Conservation (phyloP, 2,888 invertebrate genomes). For the Autographa pulchrina region DNA sequence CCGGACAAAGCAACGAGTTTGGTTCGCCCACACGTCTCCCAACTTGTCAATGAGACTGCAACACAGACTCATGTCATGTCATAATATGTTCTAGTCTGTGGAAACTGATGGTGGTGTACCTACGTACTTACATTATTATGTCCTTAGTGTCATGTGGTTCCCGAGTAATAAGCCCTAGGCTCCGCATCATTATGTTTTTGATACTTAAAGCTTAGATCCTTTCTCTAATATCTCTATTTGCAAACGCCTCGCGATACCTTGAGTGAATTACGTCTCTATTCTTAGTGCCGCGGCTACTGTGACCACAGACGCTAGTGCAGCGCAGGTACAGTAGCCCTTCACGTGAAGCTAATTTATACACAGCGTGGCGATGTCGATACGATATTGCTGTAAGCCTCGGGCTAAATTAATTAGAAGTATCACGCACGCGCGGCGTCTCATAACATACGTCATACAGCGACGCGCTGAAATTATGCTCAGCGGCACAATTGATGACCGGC, state of each 20-base stretch:
- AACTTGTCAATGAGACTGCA: constrained; percentile 42
- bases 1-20: constrained; percentile 3
- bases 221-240: neutral
- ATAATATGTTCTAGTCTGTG: constrained; percentile 27
- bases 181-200: no score
- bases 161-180: no score
- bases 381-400: constrained; percentile 61
- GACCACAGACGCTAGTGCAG: constrained; percentile 8
- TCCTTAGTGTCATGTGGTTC: no score
- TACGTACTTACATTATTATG: neutral
- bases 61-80: constrained; percentile 42
- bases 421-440: constrained; percentile 25
- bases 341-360: constrained; percentile 39
- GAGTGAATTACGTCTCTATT: neutral
- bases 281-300: neutral
- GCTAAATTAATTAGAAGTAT: constrained; percentile 73
- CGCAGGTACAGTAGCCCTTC: constrained; percentile 31
- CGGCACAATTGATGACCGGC: constrained; percentile 18
- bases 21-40: constrained; percentile 36
- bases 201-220: no score
- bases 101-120: constrained; percentile 8
- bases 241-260: neutral
- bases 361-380: constrained; percentile 25
- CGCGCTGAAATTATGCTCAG: constrained; percentile 21
- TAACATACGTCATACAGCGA: constrained; percentile 31